Evolutionary conservation across 2,888 invertebrate species (phyloP).

Genomic region (Tribolium freemani): DNA sequence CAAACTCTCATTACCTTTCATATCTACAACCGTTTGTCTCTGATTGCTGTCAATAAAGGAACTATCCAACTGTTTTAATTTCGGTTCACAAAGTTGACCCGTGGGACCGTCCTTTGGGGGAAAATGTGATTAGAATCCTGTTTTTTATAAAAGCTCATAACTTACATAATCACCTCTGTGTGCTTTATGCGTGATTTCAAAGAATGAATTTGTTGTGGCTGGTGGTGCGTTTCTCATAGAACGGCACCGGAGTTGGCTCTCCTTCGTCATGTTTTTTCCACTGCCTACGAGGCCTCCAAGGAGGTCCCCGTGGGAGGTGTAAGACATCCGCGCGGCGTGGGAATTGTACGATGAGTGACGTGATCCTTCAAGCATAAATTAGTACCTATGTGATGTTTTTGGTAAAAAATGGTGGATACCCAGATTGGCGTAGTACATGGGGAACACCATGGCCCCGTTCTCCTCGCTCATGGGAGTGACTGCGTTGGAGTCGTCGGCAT

Average conservation of each 20-base stretch:
- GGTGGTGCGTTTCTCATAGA: conserved; percentile 78
- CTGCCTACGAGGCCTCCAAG: conserved; percentile 78
- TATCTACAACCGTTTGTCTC: conserved; percentile 92
- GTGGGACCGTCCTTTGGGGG: conserved; percentile 80
- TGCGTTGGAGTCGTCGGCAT: conserved; percentile 97
- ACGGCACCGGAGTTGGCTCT: conserved; percentile 84
- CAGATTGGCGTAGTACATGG: conserved; percentile 89
- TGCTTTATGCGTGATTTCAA: conserved; percentile 76
- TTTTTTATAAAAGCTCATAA: conserved; percentile 44
- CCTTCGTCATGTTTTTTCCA: conserved; percentile 83
- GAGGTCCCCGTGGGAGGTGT: conserved; percentile 94
- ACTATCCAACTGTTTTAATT: conserved; percentile 90
- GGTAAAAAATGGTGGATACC: conserved; percentile 68
- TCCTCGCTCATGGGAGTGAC: conserved; percentile 99
- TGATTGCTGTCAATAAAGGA: conserved; percentile 89
- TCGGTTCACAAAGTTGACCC: conserved; percentile 84
- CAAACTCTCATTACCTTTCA: conserved; percentile 72
- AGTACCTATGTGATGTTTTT: neutral
- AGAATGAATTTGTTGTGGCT: conserved; percentile 71
- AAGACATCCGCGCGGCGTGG: conserved; percentile 92
- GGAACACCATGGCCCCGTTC: conserved; percentile 94
- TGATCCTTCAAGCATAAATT: conserved; percentile 72
- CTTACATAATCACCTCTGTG: conserved; percentile 82
- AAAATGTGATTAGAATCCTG: neutral
- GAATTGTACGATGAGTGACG: conserved; percentile 96